A percentile compares a stretch with the other conserved stretches of the same genome.
phyloP scores from a whole-genome alignment of 2,113 vertebrate species.

The Rissa tridactyla region DNA sequence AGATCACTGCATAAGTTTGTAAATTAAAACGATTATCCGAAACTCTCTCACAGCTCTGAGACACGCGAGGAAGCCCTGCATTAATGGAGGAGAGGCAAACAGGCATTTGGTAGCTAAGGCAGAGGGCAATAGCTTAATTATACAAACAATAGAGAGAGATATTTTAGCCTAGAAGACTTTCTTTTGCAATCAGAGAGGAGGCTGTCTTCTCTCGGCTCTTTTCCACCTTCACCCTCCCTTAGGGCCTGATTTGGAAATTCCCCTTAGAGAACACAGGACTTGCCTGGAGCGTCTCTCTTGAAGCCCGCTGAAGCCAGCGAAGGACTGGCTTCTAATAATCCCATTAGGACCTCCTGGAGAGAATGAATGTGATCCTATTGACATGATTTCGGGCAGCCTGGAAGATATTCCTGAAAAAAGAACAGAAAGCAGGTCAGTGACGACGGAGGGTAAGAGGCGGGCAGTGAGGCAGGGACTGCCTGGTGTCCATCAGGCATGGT shows the following conservation, averaged over 20 bases:
- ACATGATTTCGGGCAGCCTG: slow-evolving; percentile 91
- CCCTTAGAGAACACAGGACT: slow-evolving; percentile 15
- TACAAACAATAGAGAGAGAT: neutral
- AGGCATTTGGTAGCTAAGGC: neutral
- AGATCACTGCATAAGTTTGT: neutral
- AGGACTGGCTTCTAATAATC: slow-evolving; percentile 97
- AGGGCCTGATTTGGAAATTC: neutral
- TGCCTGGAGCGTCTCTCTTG: slow-evolving; percentile 94
- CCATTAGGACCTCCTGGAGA: slow-evolving; percentile 96
- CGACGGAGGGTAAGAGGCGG: neutral
- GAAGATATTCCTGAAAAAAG: slow-evolving; percentile 86
- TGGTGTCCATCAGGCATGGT: neutral
- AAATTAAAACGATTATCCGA: neutral
- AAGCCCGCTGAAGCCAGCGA: slow-evolving; percentile 95
- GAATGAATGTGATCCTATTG: slow-evolving; percentile 86
- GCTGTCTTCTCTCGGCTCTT: neutral
- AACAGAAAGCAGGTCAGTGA: neutral
- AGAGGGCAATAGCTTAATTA: neutral
- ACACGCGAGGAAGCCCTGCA: neutral
- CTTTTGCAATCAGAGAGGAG: neutral
- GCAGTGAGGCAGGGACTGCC: neutral
- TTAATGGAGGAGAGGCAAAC: neutral
- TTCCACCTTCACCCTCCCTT: neutral
- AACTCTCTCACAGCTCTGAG: neutral
- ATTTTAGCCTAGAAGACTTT: neutral